Conservation (phyloP, 92 coral and sea anemone genomes). For the Zoanthus sansibaricus region DNA sequence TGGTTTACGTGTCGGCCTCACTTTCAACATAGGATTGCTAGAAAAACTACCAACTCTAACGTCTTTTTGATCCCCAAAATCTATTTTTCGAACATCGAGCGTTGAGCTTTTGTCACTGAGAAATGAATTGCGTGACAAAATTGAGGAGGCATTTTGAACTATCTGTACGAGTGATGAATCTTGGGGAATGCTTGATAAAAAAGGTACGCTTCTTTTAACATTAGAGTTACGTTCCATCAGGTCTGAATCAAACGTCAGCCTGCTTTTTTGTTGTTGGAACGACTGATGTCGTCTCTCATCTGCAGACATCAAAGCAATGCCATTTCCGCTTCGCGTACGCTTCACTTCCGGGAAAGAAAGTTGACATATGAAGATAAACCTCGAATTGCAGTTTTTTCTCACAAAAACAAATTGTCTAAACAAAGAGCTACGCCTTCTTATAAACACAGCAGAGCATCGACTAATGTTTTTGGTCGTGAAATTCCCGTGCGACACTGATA, state of each 20-base stretch:
- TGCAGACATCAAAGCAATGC: background rate
- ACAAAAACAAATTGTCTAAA: background rate
- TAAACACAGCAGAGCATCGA: conserved; percentile 7
- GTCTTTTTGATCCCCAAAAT: background rate
- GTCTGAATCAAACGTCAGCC: background rate
- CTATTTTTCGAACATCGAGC: background rate
- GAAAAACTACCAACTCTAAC: background rate
- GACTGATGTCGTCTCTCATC: background rate
- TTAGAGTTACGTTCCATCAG: background rate
- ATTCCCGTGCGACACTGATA: background rate
- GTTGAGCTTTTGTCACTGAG: background rate
- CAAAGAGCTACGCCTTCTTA: background rate
- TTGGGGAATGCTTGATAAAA: background rate
- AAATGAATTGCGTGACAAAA: background rate
- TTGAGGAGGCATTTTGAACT: background rate
- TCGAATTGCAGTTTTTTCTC: conserved; percentile 10
- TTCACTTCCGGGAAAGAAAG: conserved; percentile 28
- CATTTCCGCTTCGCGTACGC: background rate
- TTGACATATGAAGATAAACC: conserved; percentile 31
- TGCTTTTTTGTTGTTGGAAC: background rate
- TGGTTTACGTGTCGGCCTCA: background rate
- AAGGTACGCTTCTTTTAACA: background rate
- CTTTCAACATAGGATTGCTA: background rate
- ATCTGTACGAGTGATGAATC: background rate
- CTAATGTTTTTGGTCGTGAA: background rate